Conservation (phyloP, 2,113 vertebrate species). For the Sinocyclocheilus anophthalmus region DNA sequence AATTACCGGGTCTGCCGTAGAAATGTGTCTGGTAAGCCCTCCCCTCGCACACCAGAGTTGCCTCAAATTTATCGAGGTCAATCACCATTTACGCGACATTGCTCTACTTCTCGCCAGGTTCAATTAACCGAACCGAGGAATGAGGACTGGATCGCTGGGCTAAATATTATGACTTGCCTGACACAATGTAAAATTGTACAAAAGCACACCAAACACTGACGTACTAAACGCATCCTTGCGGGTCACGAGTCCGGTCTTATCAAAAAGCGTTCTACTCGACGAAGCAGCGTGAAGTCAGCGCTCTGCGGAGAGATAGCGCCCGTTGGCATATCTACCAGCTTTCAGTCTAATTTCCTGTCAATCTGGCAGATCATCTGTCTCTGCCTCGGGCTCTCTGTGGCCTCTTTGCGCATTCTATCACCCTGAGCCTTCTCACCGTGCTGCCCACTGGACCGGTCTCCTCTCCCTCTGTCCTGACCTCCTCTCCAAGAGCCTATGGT, state of each 20-base stretch:
- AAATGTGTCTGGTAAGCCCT: slow-evolving; percentile 34
- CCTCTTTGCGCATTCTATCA: slow-evolving; percentile 33
- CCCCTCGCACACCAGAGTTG: slow-evolving; percentile 31
- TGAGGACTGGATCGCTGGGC: background rate
- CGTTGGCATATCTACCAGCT: slow-evolving; percentile 41
- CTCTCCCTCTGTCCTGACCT: slow-evolving; percentile 45
- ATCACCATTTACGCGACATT: slow-evolving; percentile 38
- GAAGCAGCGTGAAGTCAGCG: slow-evolving; percentile 8
- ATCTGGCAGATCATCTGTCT: slow-evolving; percentile 53
- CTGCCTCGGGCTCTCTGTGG: slow-evolving; percentile 32
- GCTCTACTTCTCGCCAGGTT: slow-evolving; percentile 30
- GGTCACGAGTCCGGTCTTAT: slow-evolving; percentile 38
- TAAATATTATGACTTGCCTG: slow-evolving; percentile 21
- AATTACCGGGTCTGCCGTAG: slow-evolving; percentile 50
- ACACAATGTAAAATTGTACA: background rate
- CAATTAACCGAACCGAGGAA: slow-evolving; percentile 39
- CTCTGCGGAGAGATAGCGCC: slow-evolving; percentile 32
- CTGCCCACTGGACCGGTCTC: slow-evolving; percentile 34
- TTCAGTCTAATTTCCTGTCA: slow-evolving; percentile 49
- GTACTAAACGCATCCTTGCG: background rate
- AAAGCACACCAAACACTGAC: background rate
- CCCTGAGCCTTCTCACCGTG: slow-evolving; percentile 14
- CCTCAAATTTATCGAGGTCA: slow-evolving; percentile 46
- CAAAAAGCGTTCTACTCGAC: slow-evolving; percentile 3
- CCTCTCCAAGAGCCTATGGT: slow-evolving; percentile 39